These are phyloP conservation scores for Cryptus viduatorius DNA, from an alignment of 2,888 invertebrate genomes.

Conservation along the genomic window DNA sequence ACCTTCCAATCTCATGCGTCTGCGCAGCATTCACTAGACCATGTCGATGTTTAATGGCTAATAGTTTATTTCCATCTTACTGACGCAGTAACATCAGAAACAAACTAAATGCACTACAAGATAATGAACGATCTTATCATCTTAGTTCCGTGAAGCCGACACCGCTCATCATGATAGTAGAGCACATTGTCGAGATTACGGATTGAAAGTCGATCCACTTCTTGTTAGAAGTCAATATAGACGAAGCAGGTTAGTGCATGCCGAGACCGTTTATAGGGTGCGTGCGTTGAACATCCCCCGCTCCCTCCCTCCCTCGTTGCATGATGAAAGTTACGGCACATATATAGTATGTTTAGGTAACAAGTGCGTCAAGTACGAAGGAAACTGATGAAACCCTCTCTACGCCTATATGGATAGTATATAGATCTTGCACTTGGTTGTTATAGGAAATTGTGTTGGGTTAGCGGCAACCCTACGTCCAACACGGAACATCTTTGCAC, in stretches of 20 bases:
- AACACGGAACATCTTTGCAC: constrained; percentile 5
- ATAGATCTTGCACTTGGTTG: neutral
- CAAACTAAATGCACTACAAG: too few species aligned
- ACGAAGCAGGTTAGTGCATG: neutral
- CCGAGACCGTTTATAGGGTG: neutral
- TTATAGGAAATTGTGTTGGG: constrained; percentile 5
- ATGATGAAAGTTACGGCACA: neutral
- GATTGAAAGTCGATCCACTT: neutral
- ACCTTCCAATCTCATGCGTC: neutral
- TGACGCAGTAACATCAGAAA: too few species aligned
- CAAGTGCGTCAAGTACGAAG: constrained; percentile 1
- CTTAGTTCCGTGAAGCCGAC: neutral
- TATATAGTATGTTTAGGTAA: neutral
- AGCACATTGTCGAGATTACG: neutral
- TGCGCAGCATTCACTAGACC: neutral
- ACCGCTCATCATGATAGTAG: neutral
- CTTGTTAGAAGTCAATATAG: neutral
- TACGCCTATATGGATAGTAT: neutral
- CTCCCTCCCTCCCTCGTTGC: too few species aligned
- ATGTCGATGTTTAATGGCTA: neutral
- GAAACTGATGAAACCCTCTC: constrained; percentile 4
- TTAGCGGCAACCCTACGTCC: neutral
- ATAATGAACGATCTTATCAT: too few species aligned
- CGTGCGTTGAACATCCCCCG: neutral
- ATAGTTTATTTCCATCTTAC: too few species aligned